Percentiles rank a stretch among this genome's conserved stretches.
Conservation (phyloP, 2,888 invertebrate genomes). For the Apotomis betuletana region DNA sequence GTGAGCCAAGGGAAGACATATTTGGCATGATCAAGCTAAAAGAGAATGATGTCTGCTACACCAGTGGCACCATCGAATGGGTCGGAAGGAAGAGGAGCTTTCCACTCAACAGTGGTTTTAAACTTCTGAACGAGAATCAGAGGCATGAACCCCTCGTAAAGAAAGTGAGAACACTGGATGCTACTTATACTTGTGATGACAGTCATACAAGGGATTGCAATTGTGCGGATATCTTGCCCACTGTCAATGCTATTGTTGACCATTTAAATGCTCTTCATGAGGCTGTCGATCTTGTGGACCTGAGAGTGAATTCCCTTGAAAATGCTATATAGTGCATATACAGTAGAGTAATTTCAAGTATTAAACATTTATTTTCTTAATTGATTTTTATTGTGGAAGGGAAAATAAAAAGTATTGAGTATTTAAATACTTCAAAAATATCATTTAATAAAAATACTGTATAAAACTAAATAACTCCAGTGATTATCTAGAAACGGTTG, state of each 20-base stretch:
- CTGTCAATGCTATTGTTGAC: constrained; percentile 80
- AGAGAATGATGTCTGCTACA: constrained; percentile 77
- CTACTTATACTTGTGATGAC: constrained; percentile 50
- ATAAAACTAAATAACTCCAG: constrained; percentile 31
- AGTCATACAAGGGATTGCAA: constrained; percentile 66
- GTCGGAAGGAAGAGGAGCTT: constrained; percentile 74
- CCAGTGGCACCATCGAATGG: constrained; percentile 78
- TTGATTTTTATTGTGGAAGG: background rate
- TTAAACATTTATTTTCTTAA: background rate
- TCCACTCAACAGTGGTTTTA: constrained; percentile 76
- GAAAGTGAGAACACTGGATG: constrained; percentile 57
- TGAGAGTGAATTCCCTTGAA: constrained; percentile 81
- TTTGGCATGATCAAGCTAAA: constrained; percentile 77
- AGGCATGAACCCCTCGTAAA: constrained; percentile 57
- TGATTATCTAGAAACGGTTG: constrained; percentile 1
- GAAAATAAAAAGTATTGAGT: background rate
- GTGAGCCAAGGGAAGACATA: constrained; percentile 54
- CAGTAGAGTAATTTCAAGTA: constrained; percentile 43
- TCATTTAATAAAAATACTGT: constrained; percentile 34
- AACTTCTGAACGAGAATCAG: constrained; percentile 61
- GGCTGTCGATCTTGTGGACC: constrained; percentile 81
- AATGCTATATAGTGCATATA: constrained; percentile 57
- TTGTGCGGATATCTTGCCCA: constrained; percentile 75
- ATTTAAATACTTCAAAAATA: constrained; percentile 19
- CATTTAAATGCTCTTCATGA: constrained; percentile 83